Percentiles rank a stretch among this genome's conserved stretches.
phyloP scores from a whole-genome alignment of 2,888 invertebrate genomes.

The Tenthredo mesomela region DNA sequence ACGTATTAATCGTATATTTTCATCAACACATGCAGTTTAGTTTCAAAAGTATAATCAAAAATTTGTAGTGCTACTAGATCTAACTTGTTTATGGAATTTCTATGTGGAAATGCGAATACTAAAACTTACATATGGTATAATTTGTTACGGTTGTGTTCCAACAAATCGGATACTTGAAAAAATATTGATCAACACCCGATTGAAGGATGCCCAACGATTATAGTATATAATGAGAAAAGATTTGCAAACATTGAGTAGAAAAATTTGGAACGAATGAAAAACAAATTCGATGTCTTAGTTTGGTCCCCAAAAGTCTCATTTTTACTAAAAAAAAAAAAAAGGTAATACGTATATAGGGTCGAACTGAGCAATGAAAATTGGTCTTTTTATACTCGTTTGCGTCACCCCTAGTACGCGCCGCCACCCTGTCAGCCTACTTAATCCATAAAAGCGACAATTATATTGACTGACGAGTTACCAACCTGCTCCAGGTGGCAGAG shows the following conservation, averaged over 20 bases:
- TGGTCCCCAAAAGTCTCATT: background rate
- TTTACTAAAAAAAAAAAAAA: too few relatives aligned
- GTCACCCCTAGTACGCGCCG: background rate
- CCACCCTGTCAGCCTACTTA: background rate
- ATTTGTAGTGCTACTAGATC: too few relatives aligned
- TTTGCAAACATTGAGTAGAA: background rate
- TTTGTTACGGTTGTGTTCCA: background rate
- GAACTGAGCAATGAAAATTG: background rate
- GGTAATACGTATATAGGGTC: too few relatives aligned
- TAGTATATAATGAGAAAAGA: background rate
- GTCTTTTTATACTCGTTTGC: background rate
- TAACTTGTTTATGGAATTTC: background rate
- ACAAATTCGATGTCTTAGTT: background rate
- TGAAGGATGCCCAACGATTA: background rate
- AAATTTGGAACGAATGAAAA: background rate
- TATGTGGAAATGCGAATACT: background rate
- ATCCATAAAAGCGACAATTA: background rate
- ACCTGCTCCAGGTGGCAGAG: slow-evolving; percentile 75
- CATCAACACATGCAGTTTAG: background rate
- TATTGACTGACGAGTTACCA: slow-evolving; percentile 56
- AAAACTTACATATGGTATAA: background rate
- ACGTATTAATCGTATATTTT: background rate
- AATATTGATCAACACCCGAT: background rate
- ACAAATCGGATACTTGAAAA: background rate
- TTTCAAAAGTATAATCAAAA: too few relatives aligned